phyloP scores from a whole-genome alignment of 2,797 vertebrate species.

The Chiloscyllium punctatum region DNA sequence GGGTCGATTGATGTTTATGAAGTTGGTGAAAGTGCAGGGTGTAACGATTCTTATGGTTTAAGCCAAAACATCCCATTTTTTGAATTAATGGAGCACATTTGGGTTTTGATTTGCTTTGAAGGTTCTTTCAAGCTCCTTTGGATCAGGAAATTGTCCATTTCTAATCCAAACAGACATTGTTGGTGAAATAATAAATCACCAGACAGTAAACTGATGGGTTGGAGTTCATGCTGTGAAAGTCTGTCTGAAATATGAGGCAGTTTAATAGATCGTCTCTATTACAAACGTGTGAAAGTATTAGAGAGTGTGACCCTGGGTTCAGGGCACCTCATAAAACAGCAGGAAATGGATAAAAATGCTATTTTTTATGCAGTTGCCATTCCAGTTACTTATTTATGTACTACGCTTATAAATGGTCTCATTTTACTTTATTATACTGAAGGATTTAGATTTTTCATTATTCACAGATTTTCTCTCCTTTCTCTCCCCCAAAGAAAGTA shows the following conservation, averaged over 20 bases:
- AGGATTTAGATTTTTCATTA: background rate
- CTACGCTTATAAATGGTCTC: background rate
- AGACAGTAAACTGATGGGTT: background rate
- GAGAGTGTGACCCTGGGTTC: background rate
- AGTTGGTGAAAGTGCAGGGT: background rate
- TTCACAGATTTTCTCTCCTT: background rate
- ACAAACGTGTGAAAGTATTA: background rate
- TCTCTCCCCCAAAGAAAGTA: background rate
- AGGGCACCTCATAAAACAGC: background rate
- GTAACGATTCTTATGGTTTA: background rate
- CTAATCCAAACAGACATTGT: background rate
- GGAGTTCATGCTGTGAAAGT: background rate
- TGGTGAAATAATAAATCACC: background rate
- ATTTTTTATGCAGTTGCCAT: no score
- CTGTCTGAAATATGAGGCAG: background rate
- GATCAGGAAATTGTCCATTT: background rate
- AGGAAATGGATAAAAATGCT: background rate
- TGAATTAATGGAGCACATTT: background rate
- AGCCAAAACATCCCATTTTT: background rate
- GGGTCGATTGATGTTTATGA: background rate
- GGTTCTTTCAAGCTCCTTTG: background rate
- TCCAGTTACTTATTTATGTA: background rate
- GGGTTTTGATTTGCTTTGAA: background rate
- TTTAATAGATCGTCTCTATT: background rate
- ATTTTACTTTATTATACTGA: background rate